phyloP scores from a whole-genome alignment of 2,113 vertebrate species.

The Tachuris rubrigastra region DNA sequence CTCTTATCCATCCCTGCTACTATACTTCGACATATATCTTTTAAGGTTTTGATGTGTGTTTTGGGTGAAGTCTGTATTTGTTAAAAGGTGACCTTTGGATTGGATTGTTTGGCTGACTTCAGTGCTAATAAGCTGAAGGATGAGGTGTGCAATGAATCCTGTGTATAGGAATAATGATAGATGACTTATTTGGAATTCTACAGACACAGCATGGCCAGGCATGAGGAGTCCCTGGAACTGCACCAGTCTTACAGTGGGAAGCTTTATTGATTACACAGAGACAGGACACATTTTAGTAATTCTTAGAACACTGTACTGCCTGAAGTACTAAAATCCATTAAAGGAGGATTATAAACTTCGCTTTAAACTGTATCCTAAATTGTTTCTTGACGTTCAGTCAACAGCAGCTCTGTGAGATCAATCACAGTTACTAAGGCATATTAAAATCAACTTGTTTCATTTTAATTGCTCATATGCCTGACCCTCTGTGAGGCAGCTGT shows the following conservation, averaged over 20 bases:
- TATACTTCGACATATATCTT: background rate
- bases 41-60: conserved; percentile 39
- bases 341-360: conserved; percentile 71
- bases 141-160: conserved; percentile 72
- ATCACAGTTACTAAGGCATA: conserved; percentile 65
- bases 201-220: conserved; percentile 34
- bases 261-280: conserved; percentile 77
- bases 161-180: conserved; percentile 71
- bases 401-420: conserved; percentile 61
- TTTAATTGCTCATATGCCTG: conserved; percentile 69
- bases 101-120: conserved; percentile 67
- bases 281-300: conserved; percentile 75
- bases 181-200: conserved; percentile 76
- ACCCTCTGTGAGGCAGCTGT: conserved; percentile 52
- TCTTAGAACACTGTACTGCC: conserved; percentile 71
- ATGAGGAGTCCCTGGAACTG: conserved; percentile 62
- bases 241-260: conserved; percentile 68
- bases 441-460: conserved; percentile 71
- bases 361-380: conserved; percentile 67
- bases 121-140: conserved; percentile 74
- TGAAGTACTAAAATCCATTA: conserved; percentile 75
- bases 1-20: background rate
- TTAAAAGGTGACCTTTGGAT: conserved; percentile 76
- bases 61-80: conserved; percentile 49
- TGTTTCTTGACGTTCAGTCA: conserved; percentile 71